phyloP scores from a whole-genome alignment of 2,797 vertebrate genomes.

The Acestrorhynchus altus region DNA sequence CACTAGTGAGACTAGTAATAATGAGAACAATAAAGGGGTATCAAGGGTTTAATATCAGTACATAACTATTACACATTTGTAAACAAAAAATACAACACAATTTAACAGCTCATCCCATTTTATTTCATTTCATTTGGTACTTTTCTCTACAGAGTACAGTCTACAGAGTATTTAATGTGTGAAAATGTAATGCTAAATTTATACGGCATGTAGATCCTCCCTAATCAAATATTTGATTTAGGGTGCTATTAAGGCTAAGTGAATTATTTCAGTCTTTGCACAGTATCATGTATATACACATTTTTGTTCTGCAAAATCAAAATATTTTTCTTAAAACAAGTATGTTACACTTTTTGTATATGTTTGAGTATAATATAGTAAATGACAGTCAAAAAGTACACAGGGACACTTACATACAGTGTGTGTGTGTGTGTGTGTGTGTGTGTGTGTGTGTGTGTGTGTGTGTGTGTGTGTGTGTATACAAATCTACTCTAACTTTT shows the following conservation, averaged over 20 bases:
- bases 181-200: slow-evolving; percentile 41
- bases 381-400: no score
- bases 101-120: background rate
- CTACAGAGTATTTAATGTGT: slow-evolving; percentile 47
- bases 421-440: no score
- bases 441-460: no score
- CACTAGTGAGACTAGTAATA: background rate
- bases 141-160: no score
- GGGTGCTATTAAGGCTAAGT: slow-evolving; percentile 57
- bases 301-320: no score
- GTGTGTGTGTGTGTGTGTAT: no score
- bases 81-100: slow-evolving; percentile 24
- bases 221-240: slow-evolving; percentile 75
- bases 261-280: background rate
- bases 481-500: no score
- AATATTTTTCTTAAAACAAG: no score
- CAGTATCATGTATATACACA: background rate
- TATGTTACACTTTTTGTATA: no score
- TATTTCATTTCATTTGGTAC: no score
- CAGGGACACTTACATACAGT: no score
- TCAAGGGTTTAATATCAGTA: background rate
- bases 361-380: no score
- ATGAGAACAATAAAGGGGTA: background rate
- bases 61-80: background rate
- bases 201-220: slow-evolving; percentile 57